phyloP scores from a whole-genome alignment of 2,888 invertebrate genomes.

The Balanococcus diminutus region DNA sequence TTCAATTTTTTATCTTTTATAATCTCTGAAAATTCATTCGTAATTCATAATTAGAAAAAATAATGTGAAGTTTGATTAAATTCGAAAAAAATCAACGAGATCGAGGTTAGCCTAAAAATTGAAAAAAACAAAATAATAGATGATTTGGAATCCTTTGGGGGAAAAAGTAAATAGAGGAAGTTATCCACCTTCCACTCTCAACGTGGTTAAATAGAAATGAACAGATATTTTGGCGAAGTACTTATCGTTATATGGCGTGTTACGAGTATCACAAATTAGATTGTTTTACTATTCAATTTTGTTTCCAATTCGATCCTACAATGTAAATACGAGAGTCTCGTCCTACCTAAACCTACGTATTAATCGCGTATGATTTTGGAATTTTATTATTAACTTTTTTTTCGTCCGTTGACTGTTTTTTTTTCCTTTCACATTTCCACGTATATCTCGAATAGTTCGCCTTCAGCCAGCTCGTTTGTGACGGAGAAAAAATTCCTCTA shows the following conservation, averaged over 20 bases:
- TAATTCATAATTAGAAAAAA: too few relatives aligned
- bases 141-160: too few relatives aligned
- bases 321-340: not conserved
- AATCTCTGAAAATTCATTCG: too few relatives aligned
- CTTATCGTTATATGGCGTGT: not conserved
- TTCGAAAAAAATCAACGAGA: too few relatives aligned
- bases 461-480: not conserved
- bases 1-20: too few relatives aligned
- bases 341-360: not conserved
- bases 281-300: not conserved
- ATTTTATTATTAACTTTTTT: not conserved
- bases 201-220: too few relatives aligned
- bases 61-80: too few relatives aligned
- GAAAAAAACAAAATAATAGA: too few relatives aligned
- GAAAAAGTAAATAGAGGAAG: too few relatives aligned
- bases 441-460: not conserved
- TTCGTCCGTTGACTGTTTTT: not conserved
- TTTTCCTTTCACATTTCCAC: not conserved
- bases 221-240: not conserved
- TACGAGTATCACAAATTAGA: not conserved
- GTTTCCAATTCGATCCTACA: not conserved
- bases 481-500: not conserved
- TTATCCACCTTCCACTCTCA: too few relatives aligned
- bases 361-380: not conserved
- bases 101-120: too few relatives aligned